phyloP scores from a whole-genome alignment of 2,797 vertebrate genomes.

The Macropus fuliginosus region DNA sequence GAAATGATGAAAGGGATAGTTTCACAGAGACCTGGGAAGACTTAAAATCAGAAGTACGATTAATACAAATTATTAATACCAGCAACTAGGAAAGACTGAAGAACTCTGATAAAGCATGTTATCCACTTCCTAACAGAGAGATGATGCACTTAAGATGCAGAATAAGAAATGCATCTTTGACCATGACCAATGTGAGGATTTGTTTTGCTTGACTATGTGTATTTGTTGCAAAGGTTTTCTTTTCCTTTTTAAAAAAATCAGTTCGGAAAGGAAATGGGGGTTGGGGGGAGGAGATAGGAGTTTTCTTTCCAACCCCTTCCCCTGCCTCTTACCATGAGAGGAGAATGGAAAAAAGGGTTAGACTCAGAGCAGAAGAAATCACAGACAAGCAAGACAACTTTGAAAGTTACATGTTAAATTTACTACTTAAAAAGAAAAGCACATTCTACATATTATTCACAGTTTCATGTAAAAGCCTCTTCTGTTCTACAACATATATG shows the following conservation, averaged over 20 bases:
- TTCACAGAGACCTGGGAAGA: not conserved
- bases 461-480: not conserved
- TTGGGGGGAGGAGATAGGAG: not conserved
- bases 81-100: not conserved
- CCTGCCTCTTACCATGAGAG: not conserved
- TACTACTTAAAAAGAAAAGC: conserved; percentile 31
- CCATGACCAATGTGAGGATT: not conserved
- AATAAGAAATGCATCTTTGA: not conserved
- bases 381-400: not conserved
- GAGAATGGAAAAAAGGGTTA: not conserved
- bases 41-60: not conserved
- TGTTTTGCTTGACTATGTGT: not conserved
- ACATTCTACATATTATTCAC: not conserved
- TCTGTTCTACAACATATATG: not conserved
- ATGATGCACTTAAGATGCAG: not conserved
- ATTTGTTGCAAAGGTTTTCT: not conserved
- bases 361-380: not conserved
- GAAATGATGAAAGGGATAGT: not conserved
- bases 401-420: conserved; percentile 3
- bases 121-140: not conserved
- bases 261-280: not conserved
- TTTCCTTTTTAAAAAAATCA: not conserved
- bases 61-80: not conserved
- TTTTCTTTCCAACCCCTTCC: not conserved
- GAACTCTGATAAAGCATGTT: not conserved